phyloP scores from a whole-genome alignment of 2,888 invertebrate genomes.

The Andrena hattorfiana region DNA sequence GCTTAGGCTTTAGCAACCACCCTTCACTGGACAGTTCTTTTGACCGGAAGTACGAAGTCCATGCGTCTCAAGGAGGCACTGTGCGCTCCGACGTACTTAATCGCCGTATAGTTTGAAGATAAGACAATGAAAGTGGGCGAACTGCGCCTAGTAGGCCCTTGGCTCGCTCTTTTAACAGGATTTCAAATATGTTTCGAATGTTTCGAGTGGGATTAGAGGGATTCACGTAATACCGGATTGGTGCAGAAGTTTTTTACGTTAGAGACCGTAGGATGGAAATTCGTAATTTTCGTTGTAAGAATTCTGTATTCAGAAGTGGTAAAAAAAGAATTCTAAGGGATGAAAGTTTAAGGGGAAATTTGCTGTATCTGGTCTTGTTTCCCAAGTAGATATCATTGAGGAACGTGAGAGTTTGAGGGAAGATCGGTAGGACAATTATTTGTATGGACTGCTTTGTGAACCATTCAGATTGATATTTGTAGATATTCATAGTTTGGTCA shows the following conservation, averaged over 20 bases:
- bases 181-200: not conserved
- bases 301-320: no score
- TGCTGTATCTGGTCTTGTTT: no score
- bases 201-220: not conserved
- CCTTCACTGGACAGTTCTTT: slow-evolving; percentile 60
- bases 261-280: not conserved
- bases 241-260: not conserved
- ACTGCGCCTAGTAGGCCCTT: not conserved
- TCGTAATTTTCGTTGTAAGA: not conserved
- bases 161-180: not conserved
- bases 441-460: no score
- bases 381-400: no score
- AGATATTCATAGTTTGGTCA: no score
- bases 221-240: not conserved
- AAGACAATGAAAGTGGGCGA: slow-evolving; percentile 18
- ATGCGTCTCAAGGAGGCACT: not conserved
- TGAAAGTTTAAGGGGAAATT: no score
- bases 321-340: no score
- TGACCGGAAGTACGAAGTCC: slow-evolving; percentile 49
- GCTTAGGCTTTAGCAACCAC: slow-evolving; percentile 70
- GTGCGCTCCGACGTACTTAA: slow-evolving; percentile 23
- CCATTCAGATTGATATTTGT: no score
- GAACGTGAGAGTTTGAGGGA: no score
- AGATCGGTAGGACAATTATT: no score
- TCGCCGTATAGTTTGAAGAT: slow-evolving; percentile 16